phyloP scores from a whole-genome alignment of 30 jellyfish, hydroid and myxozoan species.

The Turritopsis dohrnii region DNA sequence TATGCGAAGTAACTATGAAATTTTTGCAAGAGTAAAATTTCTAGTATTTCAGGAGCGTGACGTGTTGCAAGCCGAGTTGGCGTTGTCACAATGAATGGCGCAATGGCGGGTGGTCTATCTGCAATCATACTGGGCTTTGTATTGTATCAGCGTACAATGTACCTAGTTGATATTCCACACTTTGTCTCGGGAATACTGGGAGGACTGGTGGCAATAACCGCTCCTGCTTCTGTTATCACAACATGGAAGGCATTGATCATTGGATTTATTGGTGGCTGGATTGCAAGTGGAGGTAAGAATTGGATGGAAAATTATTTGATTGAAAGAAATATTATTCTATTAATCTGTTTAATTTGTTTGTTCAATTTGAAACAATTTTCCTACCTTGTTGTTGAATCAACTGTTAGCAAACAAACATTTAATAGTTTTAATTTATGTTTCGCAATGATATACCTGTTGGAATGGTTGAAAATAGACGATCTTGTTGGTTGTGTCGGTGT shows the following conservation, averaged over 20 bases:
- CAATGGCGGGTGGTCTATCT: constrained; percentile 47
- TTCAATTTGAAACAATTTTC: too few relatives aligned
- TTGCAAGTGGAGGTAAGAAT: constrained; percentile 41
- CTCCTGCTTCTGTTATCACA: constrained; percentile 20
- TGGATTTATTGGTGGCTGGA: constrained; percentile 44
- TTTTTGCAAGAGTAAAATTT: neutral
- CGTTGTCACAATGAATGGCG: constrained; percentile 59
- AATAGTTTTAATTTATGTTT: neutral
- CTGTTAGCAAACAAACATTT: too few relatives aligned
- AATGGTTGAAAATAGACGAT: constrained; percentile 25
- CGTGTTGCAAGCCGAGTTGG: constrained; percentile 40
- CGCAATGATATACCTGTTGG: neutral
- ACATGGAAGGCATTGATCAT: constrained; percentile 50
- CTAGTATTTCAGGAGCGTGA: constrained; percentile 33
- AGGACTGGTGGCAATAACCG: constrained; percentile 46
- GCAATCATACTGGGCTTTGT: constrained; percentile 20
- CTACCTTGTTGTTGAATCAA: too few relatives aligned
- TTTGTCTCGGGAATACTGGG: constrained; percentile 34
- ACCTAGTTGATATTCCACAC: constrained; percentile 23
- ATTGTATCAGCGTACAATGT: neutral
- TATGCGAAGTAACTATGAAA: neutral
- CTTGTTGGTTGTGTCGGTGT: constrained; percentile 36
- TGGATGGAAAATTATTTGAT: too few relatives aligned
- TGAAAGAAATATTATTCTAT: too few relatives aligned
- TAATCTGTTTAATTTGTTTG: neutral